These are phyloP conservation scores for Stenolophus ochropezus DNA, from an alignment of 2,888 invertebrate genomes.

Conservation along the genomic window DNA sequence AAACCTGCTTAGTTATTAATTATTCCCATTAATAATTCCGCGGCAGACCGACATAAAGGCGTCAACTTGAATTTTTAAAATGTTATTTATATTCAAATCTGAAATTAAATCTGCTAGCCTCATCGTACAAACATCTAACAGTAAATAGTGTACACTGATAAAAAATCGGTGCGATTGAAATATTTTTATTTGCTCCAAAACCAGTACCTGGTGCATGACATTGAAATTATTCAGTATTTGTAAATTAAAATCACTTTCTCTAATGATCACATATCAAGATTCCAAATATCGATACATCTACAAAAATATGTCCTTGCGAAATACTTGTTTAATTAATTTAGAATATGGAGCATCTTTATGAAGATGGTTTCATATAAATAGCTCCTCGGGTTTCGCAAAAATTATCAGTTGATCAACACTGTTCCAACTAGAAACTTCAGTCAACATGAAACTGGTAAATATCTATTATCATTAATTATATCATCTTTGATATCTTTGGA, in stretches of 20 bases:
- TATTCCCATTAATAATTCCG: neutral
- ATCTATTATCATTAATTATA: neutral
- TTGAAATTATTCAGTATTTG: conserved; percentile 50
- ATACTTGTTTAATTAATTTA: conserved; percentile 47
- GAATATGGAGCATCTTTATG: conserved; percentile 55
- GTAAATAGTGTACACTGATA: conserved; percentile 1
- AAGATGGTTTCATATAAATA: conserved; percentile 53
- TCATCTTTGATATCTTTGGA: neutral
- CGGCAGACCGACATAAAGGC: neutral
- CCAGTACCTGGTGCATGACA: conserved; percentile 24
- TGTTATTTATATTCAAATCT: conserved; percentile 10
- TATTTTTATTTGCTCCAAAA: conserved; percentile 28
- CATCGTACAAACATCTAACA: conserved; percentile 5
- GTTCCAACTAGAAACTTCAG: conserved; percentile 42
- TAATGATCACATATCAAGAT: conserved; percentile 29
- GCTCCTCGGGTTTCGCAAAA: conserved; percentile 22
- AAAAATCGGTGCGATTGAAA: conserved; percentile 8
- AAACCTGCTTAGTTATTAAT: conserved; percentile 2
- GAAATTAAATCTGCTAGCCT: neutral
- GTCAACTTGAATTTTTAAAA: neutral
- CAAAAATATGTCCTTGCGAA: conserved; percentile 51
- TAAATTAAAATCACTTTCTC: conserved; percentile 50
- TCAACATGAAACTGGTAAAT: conserved; percentile 55
- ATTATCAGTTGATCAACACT: conserved; percentile 50
- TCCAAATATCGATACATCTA: conserved; percentile 45